These are phyloP conservation scores for Aythya baeri DNA, from an alignment of 2,113 vertebrate genomes.

Conservation along the genomic window DNA sequence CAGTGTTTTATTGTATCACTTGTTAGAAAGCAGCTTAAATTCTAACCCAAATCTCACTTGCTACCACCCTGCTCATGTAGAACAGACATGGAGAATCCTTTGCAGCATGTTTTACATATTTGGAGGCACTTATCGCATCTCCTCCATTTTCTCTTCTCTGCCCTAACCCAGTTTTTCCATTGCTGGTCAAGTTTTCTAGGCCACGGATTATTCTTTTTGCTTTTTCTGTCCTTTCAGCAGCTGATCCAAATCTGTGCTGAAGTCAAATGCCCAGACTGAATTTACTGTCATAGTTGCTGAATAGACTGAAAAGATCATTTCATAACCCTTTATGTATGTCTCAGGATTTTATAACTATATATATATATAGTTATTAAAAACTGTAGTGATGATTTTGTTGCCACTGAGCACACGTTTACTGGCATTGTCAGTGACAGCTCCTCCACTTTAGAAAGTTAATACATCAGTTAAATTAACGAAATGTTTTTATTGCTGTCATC, in stretches of 20 bases:
- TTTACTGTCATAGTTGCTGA: slow-evolving; percentile 10
- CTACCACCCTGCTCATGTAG: neutral
- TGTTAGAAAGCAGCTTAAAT: slow-evolving; percentile 14
- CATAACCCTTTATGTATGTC: slow-evolving; percentile 5
- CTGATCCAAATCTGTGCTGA: slow-evolving; percentile 36
- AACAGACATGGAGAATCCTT: neutral
- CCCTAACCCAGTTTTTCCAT: neutral
- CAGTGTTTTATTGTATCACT: neutral
- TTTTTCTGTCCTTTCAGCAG: slow-evolving; percentile 14
- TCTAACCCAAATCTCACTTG: neutral
- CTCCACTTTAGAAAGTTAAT: neutral
- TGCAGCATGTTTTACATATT: neutral
- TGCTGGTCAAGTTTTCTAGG: slow-evolving; percentile 4
- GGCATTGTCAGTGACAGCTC: neutral
- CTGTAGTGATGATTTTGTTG: neutral
- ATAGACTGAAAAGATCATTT: slow-evolving; percentile 31
- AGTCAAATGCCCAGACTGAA: neutral
- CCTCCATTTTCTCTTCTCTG: neutral
- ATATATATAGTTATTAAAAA: neutral
- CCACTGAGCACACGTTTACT: neutral
- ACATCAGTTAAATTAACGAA: slow-evolving; percentile 19
- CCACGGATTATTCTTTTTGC: slow-evolving; percentile 11
- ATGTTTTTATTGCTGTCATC: slow-evolving; percentile 26
- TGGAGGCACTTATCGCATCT: neutral
- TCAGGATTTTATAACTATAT: neutral